A percentile compares a stretch with the other conserved stretches of the same genome.
These are phyloP conservation scores for Cromileptes altivelis DNA, from an alignment of 2,113 vertebrate species.

Conservation along the genomic window DNA sequence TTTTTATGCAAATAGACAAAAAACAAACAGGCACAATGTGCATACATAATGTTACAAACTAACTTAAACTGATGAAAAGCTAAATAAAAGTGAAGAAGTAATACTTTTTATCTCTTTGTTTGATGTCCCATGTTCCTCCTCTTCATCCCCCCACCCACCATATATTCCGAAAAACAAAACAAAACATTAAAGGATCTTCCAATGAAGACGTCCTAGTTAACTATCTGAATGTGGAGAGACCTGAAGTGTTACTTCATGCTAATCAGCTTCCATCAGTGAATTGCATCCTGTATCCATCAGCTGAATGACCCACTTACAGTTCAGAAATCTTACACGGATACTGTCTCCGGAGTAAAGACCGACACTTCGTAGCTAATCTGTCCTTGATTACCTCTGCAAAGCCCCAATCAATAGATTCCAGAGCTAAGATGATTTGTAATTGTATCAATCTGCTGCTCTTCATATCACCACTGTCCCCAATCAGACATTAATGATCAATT, in stretches of 20 bases:
- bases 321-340: slow-evolving; percentile 24
- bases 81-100: neutral
- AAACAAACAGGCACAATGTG: neutral
- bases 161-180: neutral
- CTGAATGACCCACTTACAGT: slow-evolving; percentile 15
- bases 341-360: slow-evolving; percentile 15
- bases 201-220: neutral
- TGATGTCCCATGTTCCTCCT: neutral
- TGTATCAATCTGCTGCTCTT: slow-evolving; percentile 65
- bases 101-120: neutral
- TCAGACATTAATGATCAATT: slow-evolving; percentile 71
- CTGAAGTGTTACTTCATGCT: neutral
- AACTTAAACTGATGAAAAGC: neutral
- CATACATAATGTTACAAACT: neutral
- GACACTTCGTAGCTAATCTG: slow-evolving; percentile 38
- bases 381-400: slow-evolving; percentile 65
- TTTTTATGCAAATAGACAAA: neutral
- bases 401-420: slow-evolving; percentile 66
- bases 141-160: neutral
- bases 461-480: slow-evolving; percentile 55
- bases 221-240: neutral
- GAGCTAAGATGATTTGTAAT: slow-evolving; percentile 55
- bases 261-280: slow-evolving; percentile 5
- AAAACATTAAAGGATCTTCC: neutral
- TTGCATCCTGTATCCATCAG: slow-evolving; percentile 11